Evolutionary conservation across 1,140 invertebrate species (phyloP), one percentile per base, ranked within the genome.

Genomic region (Episyrphus balteatus): DNA sequence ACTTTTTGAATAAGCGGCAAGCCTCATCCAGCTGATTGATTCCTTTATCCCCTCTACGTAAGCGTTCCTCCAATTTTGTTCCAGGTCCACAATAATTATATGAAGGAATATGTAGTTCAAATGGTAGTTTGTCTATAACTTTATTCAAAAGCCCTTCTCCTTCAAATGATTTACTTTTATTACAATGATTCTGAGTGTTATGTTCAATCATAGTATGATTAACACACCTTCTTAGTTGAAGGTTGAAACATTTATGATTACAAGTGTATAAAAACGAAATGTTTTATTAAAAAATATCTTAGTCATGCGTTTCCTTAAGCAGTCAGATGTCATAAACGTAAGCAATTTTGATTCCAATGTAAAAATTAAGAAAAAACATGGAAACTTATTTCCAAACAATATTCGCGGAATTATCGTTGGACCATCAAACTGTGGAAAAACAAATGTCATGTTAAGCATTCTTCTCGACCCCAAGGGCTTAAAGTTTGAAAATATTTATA

Each of bases 51-150:
- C 54, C 53, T 52, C 57, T 46, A 17, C 18, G 44, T 45, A 61
- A 48, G 40, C 56, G 31, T 49, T 55, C 58, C 19, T 53, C 14
- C 49, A 73, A 47, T 53, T 68, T 70, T 11, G 69, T 73, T 30
- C 64, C 65, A 15, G 68, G 65, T 10, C 68, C 69, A 44, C 70
- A 72, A 48, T 56, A 71, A 32, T 62, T 51, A 61, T 68, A 73
- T 30, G 60, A 61, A 9, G 68, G 69, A n/a, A 71, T 44, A 55
- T 73, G 62, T 42, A 70, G 31, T 58, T 74, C 70, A 36, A 66
- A 46, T 12, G 68, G 65, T 34, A 72, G 44, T 36, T 61, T 61
- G 55, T 72, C 63, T 12, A 70, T 69, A 9, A 61, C 17, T 43
- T 19, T 54, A 51, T 69, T 68, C 13, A 63, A 6, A 11, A 63